phyloP scores from a whole-genome alignment of 2,888 invertebrate species.

The Ligdia adustata region DNA sequence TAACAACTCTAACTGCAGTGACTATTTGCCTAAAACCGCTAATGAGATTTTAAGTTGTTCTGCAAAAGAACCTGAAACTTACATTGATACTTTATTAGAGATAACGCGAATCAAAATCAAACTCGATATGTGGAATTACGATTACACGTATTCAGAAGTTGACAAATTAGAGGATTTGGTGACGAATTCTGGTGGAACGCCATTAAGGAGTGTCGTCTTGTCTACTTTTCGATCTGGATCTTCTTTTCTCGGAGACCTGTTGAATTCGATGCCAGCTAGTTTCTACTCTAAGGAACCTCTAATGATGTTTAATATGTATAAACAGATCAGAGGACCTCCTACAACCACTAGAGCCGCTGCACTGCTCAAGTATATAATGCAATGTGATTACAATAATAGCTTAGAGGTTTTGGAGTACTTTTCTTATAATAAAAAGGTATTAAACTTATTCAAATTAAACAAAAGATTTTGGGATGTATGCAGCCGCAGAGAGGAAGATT shows the following conservation, averaged over 20 bases:
- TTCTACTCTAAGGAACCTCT: constrained; percentile 1
- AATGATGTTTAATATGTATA: not conserved
- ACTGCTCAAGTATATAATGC: not conserved
- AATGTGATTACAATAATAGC: not conserved
- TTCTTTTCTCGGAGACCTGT: not conserved
- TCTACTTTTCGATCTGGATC: constrained; percentile 3
- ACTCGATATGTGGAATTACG: not conserved
- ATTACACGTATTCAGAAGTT: not conserved
- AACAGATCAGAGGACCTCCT: not conserved
- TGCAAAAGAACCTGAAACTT: no score
- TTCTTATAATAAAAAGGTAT: not conserved
- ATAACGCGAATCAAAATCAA: constrained; percentile 40
- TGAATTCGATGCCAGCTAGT: not conserved
- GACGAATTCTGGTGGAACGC: not conserved
- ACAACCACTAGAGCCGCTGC: not conserved
- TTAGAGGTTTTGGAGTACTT: not conserved
- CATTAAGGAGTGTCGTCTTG: not conserved
- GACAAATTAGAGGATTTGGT: not conserved
- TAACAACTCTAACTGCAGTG: no score
- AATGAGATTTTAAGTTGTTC: no score
- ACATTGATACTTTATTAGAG: constrained; percentile 93
- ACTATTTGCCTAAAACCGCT: no score
- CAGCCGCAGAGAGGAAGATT: not conserved
- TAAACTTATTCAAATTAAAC: not conserved
- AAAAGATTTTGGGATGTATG: not conserved